These are phyloP conservation scores for Actinemys pallida DNA, from an alignment of 2,113 vertebrate species.

Conservation along the genomic window DNA sequence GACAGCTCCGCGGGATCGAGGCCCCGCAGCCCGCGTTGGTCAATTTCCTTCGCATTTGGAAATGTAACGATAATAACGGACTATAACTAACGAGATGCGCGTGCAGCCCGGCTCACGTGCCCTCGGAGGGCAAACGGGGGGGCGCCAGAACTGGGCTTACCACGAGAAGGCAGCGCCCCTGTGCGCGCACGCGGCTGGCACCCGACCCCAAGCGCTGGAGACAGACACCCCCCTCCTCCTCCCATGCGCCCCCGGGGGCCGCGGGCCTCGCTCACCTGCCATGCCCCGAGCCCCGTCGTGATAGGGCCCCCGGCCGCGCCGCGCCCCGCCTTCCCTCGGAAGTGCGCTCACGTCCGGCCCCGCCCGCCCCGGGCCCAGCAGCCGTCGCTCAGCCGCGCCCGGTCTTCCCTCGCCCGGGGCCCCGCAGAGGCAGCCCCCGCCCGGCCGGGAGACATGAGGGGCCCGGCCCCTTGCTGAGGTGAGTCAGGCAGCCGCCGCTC, in stretches of 20 bases:
- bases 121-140: not conserved
- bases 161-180: no score
- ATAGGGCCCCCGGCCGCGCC: accelerated
- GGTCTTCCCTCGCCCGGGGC: not conserved
- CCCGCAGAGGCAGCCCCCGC: accelerated
- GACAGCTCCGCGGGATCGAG: no score
- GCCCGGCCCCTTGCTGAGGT: not conserved
- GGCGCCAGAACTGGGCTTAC: not conserved
- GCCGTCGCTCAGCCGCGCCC: not conserved
- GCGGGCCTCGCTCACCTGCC: accelerated
- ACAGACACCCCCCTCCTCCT: not conserved
- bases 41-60: not conserved
- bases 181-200: no score
- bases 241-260: not conserved
- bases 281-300: not conserved
- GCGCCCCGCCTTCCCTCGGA: constrained; percentile 3
- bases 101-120: not conserved
- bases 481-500: not conserved
- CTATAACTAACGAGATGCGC: no score
- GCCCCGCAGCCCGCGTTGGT: no score
- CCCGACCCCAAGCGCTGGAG: not conserved
- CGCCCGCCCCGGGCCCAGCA: not conserved
- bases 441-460: accelerated
- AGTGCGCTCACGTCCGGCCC: constrained; percentile 67
- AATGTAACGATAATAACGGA: not conserved